A percentile compares a stretch with the other conserved stretches of the same genome.
Conservation (phyloP, 2,113 vertebrate genomes). For the Tychaedon coryphoeus region DNA sequence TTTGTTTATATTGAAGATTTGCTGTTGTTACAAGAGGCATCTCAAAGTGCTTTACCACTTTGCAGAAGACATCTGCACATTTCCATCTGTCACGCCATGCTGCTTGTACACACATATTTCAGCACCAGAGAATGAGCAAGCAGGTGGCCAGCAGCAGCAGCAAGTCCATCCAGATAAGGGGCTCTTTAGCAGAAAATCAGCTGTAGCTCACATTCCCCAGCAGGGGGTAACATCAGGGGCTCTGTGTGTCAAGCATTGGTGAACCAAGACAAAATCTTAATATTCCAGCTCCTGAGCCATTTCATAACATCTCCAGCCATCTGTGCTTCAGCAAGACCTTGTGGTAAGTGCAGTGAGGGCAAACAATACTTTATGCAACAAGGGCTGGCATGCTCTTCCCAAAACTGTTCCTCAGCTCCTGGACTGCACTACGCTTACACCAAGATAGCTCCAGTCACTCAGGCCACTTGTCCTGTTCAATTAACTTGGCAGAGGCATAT, state of each 20-base stretch:
- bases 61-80: not conserved
- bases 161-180: not conserved
- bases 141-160: not conserved
- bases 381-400: not conserved
- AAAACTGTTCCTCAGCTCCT: not conserved
- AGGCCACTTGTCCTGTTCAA: not conserved
- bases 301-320: slow-evolving; percentile 20
- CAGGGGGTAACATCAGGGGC: not conserved
- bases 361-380: not conserved
- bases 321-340: not conserved
- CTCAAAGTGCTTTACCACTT: not conserved
- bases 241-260: not conserved
- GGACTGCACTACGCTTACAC: accelerated
- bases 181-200: not conserved
- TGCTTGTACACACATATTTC: not conserved
- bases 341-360: not conserved
- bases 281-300: slow-evolving; percentile 13
- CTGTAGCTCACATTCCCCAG: not conserved
- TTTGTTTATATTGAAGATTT: not conserved
- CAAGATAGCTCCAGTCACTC: not conserved
- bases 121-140: not conserved
- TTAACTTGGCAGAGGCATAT: not conserved
- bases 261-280: slow-evolving; percentile 1
- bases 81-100: not conserved
- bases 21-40: not conserved